A percentile compares a stretch with the other conserved stretches of the same genome.
These are phyloP conservation scores for Nothoprocta perdicaria DNA, from an alignment of 2,113 vertebrate genomes.

Conservation along the genomic window DNA sequence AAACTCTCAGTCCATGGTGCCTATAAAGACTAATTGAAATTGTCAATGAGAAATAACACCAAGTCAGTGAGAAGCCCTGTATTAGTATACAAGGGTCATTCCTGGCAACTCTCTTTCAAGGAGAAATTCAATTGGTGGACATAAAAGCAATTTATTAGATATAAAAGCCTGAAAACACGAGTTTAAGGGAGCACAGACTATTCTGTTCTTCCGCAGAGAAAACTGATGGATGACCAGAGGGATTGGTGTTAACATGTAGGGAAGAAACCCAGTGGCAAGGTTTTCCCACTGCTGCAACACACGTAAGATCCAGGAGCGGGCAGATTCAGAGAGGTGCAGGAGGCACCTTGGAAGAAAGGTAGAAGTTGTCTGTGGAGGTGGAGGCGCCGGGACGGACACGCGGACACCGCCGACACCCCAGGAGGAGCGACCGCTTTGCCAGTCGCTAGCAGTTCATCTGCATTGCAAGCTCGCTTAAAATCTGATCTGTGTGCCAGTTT, in stretches of 20 bases:
- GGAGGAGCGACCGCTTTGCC: rapidly evolving
- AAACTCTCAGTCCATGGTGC: neutral
- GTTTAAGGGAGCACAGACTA: neutral
- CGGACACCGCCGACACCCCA: rapidly evolving
- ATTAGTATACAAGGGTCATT: neutral
- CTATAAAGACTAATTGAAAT: neutral
- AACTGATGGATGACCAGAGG: neutral
- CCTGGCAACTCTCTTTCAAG: neutral
- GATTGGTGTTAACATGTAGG: rapidly evolving
- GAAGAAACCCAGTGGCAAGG: neutral
- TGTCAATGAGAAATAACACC: rapidly evolving
- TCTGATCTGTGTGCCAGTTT: neutral
- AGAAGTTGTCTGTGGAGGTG: rapidly evolving
- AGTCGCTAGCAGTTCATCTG: rapidly evolving
- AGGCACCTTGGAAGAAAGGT: rapidly evolving
- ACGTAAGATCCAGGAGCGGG: rapidly evolving
- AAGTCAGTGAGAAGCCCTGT: neutral
- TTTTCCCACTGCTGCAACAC: neutral
- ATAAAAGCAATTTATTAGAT: neutral
- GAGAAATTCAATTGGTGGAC: neutral
- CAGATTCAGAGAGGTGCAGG: neutral
- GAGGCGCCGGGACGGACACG: neutral
- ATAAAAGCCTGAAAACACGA: neutral
- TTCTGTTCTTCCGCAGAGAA: neutral
- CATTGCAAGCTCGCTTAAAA: rapidly evolving